phyloP scores from a whole-genome alignment of 1,140 invertebrate species.

The Drosophila lini region DNA sequence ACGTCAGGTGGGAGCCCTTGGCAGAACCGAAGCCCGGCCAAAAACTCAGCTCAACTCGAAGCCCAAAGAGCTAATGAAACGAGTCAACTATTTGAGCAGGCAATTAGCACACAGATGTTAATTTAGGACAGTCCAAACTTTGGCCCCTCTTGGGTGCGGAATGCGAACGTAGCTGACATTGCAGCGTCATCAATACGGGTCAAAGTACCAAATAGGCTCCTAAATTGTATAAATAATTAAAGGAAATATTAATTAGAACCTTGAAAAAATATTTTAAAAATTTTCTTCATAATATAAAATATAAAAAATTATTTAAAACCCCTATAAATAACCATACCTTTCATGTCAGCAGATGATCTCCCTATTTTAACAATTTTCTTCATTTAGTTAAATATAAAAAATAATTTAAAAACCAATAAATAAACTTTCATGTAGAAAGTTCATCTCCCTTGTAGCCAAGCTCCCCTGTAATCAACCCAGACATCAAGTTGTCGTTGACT shows the following conservation, averaged over 20 bases:
- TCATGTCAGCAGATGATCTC: background rate
- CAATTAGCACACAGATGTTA: constrained; percentile 72
- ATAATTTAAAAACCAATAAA: too few species aligned
- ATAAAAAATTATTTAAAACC: background rate
- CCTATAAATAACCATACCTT: too few species aligned
- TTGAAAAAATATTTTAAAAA: background rate
- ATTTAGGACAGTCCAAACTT: constrained; percentile 73
- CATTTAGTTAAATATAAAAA: background rate
- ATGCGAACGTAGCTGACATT: constrained; percentile 32
- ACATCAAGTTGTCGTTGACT: constrained; percentile 30
- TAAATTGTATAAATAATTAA: background rate
- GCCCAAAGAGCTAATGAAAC: constrained; percentile 58
- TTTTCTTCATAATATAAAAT: too few species aligned
- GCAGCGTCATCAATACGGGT: constrained; percentile 34
- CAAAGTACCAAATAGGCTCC: background rate
- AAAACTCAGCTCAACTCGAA: constrained; percentile 3
- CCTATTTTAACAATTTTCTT: too few species aligned
- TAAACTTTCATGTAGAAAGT: too few species aligned
- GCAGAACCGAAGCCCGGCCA: constrained; percentile 23
- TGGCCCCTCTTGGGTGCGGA: constrained; percentile 35
- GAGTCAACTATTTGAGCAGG: constrained; percentile 66
- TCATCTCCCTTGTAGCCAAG: background rate
- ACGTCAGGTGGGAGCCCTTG: constrained; percentile 40
- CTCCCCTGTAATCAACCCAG: constrained; percentile 10
- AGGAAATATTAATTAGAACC: background rate